Evolutionary conservation across 2,113 vertebrate species (phyloP), one percentile per base, ranked within the genome.

Genomic region (Alexandromys fortis): DNA sequence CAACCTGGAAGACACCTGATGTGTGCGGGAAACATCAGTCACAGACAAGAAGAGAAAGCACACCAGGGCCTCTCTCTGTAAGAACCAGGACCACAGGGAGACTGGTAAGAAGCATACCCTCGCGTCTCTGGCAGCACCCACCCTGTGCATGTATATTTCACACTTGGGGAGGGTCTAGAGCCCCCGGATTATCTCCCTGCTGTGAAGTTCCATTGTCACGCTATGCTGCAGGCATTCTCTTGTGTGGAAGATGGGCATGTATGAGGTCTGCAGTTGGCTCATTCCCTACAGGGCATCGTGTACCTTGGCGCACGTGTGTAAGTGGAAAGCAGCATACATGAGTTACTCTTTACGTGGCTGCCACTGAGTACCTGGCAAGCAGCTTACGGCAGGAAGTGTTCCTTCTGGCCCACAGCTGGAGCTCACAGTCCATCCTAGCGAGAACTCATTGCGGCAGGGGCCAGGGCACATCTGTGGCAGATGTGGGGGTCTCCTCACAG

Each of bases 81-180:
- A 73, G 45, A 21, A 17, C 10, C 14, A 11, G 47, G 3, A 26
- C 22, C 12, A 24, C 24, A 11, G 21, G 2, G 26, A 42, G 33
- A 19, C 16, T 1, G 16, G 16, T 19, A 13, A 19, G 65, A 49
- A 1, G 35, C 70, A 21, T 45, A 24, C 65, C 24, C 24, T n/a
- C 35, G 3, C 12, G 19, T 5, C 1, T 9, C 13, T 3, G 8
- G 2, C 35, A 0, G 22, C 14, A 13, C 76, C 45, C 5, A 8
- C 2, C 2, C 35, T 3, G 16, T 14, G 21, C 5, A 17, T 3
- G 0, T 52, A 7, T 12, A 7, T 61, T 11, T 13, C 24, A 6
- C n/a, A n/a, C 0, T 22, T 19, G 13, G 12, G 33, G 1, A 17
- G 11, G 1, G 19, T 16, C 21, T 24, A 7, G 67, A 3, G 9